Evolutionary conservation across 2,797 vertebrate species (phyloP), one percentile per base, ranked within the genome.

Genomic region (Poeciliopsis turneri): DNA sequence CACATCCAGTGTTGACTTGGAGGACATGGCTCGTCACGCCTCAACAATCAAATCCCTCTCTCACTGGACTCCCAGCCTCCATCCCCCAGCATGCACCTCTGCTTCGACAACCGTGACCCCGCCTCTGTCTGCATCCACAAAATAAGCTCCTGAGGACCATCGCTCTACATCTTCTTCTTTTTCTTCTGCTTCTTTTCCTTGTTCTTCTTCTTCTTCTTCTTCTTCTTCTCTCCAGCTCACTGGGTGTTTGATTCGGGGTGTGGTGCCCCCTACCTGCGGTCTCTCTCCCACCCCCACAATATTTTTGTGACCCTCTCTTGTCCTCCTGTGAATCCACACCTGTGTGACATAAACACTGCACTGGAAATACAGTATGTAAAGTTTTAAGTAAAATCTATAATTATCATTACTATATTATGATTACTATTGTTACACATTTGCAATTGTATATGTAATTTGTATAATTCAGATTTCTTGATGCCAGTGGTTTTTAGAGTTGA

Each of bases 381-480:
- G 93, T 94, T 95, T 94, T 86, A 94, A 92, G 92, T 90, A 64
- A 91, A 92, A 86, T 87, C 83, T 90, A 87, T 90, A 90, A 92
- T 88, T 86, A 90, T 89, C 87, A 88, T 90, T 87, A 87, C 79
- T 84, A 89, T 91, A 92, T 91, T 90, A 86, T 90, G 89, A 92
- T 83, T 75, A 87, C 83, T 86, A 93, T 91, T 90, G 92, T 91
- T 88, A 93, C 92, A 94, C 93, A 92, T 89, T 94, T 94, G 89
- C 91, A 93, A 92, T 87, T 94, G 90, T 94, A 89, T 90, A 90
- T 95, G 93, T 96, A 85, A 92, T 95, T 95, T 96, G 93, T 95
- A 95, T 91, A 89, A 92, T 90, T 94, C 83, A 75, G 87, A 90
- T 86, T 92, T 91, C 83, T 93, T 93, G 84, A 95, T 94, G 94